Evolutionary conservation across 1,140 invertebrate genomes (phyloP).

Genomic region (Lithobius niger): DNA sequence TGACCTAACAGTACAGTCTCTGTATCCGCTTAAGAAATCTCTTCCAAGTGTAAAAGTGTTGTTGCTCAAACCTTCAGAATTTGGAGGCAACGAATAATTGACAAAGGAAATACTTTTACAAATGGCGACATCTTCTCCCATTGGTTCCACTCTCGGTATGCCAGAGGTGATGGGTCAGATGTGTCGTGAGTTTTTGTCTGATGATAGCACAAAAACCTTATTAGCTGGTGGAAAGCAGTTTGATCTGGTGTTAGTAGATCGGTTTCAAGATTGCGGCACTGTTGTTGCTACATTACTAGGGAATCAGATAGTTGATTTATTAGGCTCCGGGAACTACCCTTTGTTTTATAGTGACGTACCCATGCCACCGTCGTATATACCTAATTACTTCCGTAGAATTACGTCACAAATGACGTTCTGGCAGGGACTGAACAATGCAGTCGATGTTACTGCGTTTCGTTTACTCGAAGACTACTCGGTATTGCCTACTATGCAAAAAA

Average conservation of each 20-base stretch:
- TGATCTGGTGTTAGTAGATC: not conserved
- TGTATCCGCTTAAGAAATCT: too few relatives aligned
- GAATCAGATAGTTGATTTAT: not conserved
- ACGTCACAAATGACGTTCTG: not conserved
- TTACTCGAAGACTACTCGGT: not conserved
- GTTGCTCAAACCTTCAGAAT: too few relatives aligned
- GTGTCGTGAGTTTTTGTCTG: too few relatives aligned
- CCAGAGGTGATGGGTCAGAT: too few relatives aligned
- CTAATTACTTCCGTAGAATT: not conserved
- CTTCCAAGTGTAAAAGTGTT: too few relatives aligned
- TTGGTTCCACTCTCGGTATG: too few relatives aligned
- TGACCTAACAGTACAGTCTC: too few relatives aligned
- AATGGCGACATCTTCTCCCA: too few relatives aligned
- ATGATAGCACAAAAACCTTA: too few relatives aligned
- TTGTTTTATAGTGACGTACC: not conserved
- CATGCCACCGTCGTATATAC: not conserved
- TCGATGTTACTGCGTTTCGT: not conserved
- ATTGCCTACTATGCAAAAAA: not conserved
- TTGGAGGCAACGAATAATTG: too few relatives aligned
- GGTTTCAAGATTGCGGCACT: not conserved
- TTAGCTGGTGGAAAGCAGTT: not conserved
- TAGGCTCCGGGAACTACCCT: not conserved
- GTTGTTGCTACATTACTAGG: not conserved
- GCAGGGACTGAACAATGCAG: not conserved
- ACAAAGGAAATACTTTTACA: too few relatives aligned